Percentiles rank a stretch among this genome's conserved stretches.
Evolutionary conservation across 2,888 invertebrate genomes (phyloP).

Genomic region (Sisyra nigra): DNA sequence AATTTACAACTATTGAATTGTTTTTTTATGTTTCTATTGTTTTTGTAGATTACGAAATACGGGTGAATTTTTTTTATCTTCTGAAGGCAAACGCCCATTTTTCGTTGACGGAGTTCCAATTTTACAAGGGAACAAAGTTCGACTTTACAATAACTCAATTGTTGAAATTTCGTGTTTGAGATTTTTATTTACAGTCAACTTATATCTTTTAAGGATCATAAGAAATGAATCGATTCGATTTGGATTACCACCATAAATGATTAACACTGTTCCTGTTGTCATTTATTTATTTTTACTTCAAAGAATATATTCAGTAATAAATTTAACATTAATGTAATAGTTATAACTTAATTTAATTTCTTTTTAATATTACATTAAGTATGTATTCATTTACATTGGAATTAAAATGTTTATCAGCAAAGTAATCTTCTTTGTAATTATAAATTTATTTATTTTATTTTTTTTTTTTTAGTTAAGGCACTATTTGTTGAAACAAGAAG

Average conservation of each 20-base stretch:
- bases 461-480: no score
- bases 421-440: no score
- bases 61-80: constrained; percentile 88
- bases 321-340: neutral
- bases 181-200: constrained; percentile 87
- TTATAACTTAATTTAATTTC: no score
- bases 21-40: no score
- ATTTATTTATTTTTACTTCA: neutral
- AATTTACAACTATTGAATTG: neutral
- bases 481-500: no score
- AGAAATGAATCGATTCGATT: constrained; percentile 77
- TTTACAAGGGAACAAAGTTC: constrained; percentile 73
- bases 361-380: no score
- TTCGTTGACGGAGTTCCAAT: constrained; percentile 89
- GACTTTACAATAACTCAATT: constrained; percentile 83
- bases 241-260: constrained; percentile 32
- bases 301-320: neutral
- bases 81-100: constrained; percentile 88
- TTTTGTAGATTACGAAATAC: constrained; percentile 57
- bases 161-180: constrained; percentile 87
- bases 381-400: no score
- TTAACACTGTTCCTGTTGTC: neutral
- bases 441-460: no score
- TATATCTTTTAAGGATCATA: constrained; percentile 78
- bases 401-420: no score